Base-by-base conservation (phyloP, 2,888 invertebrate genomes). In the Nephrocerus scutellatus region DNA sequence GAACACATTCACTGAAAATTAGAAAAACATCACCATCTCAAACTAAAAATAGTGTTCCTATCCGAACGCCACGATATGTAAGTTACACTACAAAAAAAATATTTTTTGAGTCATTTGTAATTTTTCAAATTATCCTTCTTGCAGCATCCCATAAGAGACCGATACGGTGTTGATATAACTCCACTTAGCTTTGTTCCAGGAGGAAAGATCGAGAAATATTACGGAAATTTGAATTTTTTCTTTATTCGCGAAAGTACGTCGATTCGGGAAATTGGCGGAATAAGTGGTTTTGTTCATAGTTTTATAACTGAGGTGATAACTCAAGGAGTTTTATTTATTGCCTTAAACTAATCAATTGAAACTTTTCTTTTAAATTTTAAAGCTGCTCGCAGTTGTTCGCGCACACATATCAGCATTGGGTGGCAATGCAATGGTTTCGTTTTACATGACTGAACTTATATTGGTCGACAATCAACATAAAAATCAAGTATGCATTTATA, bases 171-270 rank as follows among this genome's bases (percentile, higher is more conserved):
- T 44, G 78, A 87, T 58, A 80, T 95, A 49, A 87, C 90, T 0
- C 86, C 91, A 0, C 69, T 90, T 25, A 79, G 84, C 34, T 82
- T 79, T 56, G 74, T 90, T 45, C 83, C 86, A 12, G 87, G 87
- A 35, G 84, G 78, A 26, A 77, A 74, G 53, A 81, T 84, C 43
- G 82, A 84, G 51, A 77, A 84, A 48, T 86, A 92, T 59, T 72
- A 95, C 56, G 93, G 96, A 47, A 86, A 91, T 62, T 70, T 92
- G 47, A 86, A 95, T 59, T 88, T 95, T 66, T 88, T 95, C 70
- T 92, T 96, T 62, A 95, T 97, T 46, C 73, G 96, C 16, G 96
- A 97, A 69, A 91, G 88, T 44, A 92, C 90, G 1, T 86, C 89
- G 9, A 84, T 95, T 42, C 70, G 92, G 47, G 95, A 96, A 66